A percentile compares a stretch with the other conserved stretches of the same genome.
Evolutionary conservation across 1,140 invertebrate species (phyloP).

Genomic region (Drosophila lacteicornis): DNA sequence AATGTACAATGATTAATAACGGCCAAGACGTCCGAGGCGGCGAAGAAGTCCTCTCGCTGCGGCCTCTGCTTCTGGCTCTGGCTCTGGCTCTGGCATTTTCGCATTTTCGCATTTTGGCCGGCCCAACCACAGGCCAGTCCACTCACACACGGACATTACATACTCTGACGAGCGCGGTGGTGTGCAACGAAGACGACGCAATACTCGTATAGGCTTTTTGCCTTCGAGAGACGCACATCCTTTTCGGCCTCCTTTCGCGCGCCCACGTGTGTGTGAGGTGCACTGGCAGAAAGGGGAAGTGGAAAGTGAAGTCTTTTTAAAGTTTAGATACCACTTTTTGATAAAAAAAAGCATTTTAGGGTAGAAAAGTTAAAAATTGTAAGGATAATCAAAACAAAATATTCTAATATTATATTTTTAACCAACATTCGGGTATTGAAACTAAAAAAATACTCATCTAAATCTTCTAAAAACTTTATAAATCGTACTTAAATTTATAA

Average conservation of each 20-base stretch:
- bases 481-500: not conserved
- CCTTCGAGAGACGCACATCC: conserved; percentile 61
- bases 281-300: not conserved
- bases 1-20: conserved; percentile 85
- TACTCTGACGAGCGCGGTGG: conserved; percentile 11
- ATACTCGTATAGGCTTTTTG: conserved; percentile 67
- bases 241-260: conserved; percentile 73
- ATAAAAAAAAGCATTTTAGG: not conserved
- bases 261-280: conserved; percentile 61
- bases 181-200: conserved; percentile 66
- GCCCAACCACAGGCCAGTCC: conserved; percentile 64
- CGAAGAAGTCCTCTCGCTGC: conserved; percentile 66
- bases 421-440: no score
- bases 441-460: not conserved
- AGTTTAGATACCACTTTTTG: not conserved
- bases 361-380: no score
- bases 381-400: no score
- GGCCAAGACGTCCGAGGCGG: conserved; percentile 67
- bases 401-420: no score
- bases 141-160: conserved; percentile 36
- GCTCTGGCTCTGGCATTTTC: conserved; percentile 19
- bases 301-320: no score
- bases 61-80: conserved; percentile 19
- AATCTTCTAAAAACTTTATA: not conserved
- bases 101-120: conserved; percentile 61